Conservation (phyloP, 2,797 vertebrate genomes). For the Chaetophractus vellerosus region DNA sequence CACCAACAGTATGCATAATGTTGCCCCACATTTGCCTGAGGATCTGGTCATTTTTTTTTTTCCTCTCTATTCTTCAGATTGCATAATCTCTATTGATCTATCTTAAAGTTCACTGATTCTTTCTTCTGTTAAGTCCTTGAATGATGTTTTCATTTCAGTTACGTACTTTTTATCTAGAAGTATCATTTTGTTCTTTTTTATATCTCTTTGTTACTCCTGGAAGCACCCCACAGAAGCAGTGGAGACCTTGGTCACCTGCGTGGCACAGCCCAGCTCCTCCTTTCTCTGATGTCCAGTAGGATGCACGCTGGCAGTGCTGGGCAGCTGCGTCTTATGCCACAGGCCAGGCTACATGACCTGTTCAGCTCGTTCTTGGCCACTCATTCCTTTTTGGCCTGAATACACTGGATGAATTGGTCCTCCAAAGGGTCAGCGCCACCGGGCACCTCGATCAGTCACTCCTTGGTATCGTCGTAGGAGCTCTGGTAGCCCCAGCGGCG, state of each 20-base stretch:
- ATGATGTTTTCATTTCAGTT: too few relatives aligned
- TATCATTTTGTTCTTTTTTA: too few relatives aligned
- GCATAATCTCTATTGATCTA: too few relatives aligned
- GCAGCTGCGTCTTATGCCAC: conserved; percentile 91
- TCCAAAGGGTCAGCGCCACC: conserved; percentile 92
- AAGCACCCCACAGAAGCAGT: conserved; percentile 96
- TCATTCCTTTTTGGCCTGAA: conserved; percentile 94
- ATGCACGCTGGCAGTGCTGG: conserved; percentile 90
- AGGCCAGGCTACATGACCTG: conserved; percentile 95
- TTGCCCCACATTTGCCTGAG: too few relatives aligned
- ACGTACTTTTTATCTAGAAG: too few relatives aligned
- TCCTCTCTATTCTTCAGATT: too few relatives aligned
- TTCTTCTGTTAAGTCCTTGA: too few relatives aligned
- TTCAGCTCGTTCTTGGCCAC: conserved; percentile 97
- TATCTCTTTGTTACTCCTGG: conserved; percentile 89
- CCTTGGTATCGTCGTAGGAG: conserved; percentile 93
- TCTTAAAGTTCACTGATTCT: too few relatives aligned
- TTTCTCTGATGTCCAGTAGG: conserved; percentile 92
- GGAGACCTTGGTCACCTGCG: conserved; percentile 93
- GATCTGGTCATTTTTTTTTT: too few relatives aligned
- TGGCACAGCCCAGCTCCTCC: conserved; percentile 92
- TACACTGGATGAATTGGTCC: conserved; percentile 95
- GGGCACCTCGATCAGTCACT: conserved; percentile 97
- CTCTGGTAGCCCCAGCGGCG: too few relatives aligned
- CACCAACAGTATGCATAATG: too few relatives aligned